A percentile compares a stretch with the other conserved stretches of the same genome.
Conservation (phyloP, 2,113 vertebrate species). For the Menidia beryllina region DNA sequence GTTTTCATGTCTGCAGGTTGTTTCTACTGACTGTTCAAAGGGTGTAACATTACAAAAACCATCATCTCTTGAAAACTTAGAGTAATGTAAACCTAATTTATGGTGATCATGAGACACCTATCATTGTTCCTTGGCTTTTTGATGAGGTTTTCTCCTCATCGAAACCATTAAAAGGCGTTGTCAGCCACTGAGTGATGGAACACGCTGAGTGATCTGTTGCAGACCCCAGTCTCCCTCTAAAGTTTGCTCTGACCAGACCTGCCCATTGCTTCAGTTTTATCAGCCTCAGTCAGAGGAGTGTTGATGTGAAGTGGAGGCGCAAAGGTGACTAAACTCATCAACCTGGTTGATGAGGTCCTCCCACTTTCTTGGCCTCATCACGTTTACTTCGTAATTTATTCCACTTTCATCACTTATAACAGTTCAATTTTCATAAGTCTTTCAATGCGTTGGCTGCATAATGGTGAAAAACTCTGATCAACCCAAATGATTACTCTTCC, state of each 20-base stretch:
- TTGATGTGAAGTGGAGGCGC: slow-evolving; percentile 54
- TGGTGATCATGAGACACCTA: not conserved
- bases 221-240: slow-evolving; percentile 45
- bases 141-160: not conserved
- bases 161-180: not conserved
- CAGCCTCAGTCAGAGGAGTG: slow-evolving; percentile 52
- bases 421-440: not conserved
- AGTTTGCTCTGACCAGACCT: slow-evolving; percentile 22
- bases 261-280: slow-evolving; percentile 43
- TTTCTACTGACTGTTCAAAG: slow-evolving; percentile 10
- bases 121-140: not conserved
- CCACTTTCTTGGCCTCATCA: slow-evolving; percentile 22
- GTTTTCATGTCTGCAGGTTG: not conserved
- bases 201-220: slow-evolving; percentile 55
- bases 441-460: not conserved
- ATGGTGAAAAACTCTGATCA: not conserved
- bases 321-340: slow-evolving; percentile 50
- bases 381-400: slow-evolving; percentile 3
- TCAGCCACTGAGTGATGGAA: slow-evolving; percentile 28
- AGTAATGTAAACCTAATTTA: not conserved
- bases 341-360: slow-evolving; percentile 24
- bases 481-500: not conserved
- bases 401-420: slow-evolving; percentile 8
- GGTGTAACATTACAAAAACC: not conserved
- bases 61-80: not conserved